Evolutionary conservation across 1,140 invertebrate genomes (phyloP).

Genomic region (Helicoverpa zea): DNA sequence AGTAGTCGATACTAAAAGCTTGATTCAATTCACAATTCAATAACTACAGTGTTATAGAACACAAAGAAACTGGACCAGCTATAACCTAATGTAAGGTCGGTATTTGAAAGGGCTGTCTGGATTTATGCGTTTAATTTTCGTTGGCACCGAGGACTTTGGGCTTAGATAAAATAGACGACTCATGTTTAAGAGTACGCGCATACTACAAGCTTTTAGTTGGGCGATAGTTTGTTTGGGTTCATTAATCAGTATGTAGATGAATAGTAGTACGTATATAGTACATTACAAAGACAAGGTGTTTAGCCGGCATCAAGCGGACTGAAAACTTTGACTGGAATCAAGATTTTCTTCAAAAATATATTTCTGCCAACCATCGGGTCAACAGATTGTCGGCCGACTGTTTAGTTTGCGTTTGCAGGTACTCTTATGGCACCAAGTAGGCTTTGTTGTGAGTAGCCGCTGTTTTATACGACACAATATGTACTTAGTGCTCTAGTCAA

Average conservation of each 20-base stretch:
- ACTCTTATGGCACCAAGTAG: too few species aligned
- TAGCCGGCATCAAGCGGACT: too few species aligned
- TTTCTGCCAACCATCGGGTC: too few species aligned
- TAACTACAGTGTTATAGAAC: constrained; percentile 39
- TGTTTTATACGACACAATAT: not conserved
- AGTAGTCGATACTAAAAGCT: not conserved
- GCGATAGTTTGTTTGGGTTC: too few species aligned
- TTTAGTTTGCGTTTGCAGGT: too few species aligned
- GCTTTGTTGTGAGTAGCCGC: too few species aligned
- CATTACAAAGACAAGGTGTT: not conserved
- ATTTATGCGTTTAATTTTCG: constrained; percentile 55
- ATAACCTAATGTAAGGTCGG: constrained; percentile 58
- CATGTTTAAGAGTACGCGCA: constrained; percentile 13
- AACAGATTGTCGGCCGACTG: too few species aligned
- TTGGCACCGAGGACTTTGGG: constrained; percentile 38
- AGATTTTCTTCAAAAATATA: too few species aligned
- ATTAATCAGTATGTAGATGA: too few species aligned
- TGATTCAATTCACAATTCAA: constrained; percentile 22
- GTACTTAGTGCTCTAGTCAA: not conserved
- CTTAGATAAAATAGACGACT: constrained; percentile 37
- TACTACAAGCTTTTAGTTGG: too few species aligned
- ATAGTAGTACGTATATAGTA: not conserved
- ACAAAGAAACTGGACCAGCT: constrained; percentile 48
- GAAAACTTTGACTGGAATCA: too few species aligned
- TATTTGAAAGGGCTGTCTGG: constrained; percentile 78